Percentiles rank a stretch among this genome's conserved stretches.
Conservation (phyloP, 1,140 invertebrate species). For the Eulimnadia texana region DNA sequence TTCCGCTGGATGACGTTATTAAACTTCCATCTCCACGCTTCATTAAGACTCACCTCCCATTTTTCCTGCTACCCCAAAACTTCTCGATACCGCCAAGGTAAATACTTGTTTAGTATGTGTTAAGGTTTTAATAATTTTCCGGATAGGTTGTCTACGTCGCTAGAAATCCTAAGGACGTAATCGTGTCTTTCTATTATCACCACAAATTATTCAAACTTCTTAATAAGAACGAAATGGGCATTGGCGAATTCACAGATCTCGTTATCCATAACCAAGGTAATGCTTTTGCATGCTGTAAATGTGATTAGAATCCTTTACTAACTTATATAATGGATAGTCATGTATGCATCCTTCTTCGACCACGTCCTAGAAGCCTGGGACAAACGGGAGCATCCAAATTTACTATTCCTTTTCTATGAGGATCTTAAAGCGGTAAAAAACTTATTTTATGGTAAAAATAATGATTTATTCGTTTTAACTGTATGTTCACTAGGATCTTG, state of each 20-base stretch:
- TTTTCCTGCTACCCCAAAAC: slow-evolving; percentile 27
- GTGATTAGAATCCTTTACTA: too few species aligned
- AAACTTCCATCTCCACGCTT: slow-evolving; percentile 33
- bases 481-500: slow-evolving; percentile 45
- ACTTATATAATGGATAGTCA: too few species aligned
- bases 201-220: slow-evolving; percentile 47
- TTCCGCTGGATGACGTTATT: too few species aligned
- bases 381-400: slow-evolving; percentile 24
- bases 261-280: neutral
- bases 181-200: slow-evolving; percentile 84
- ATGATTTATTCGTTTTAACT: slow-evolving; percentile 14
- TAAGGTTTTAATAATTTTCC: too few species aligned
- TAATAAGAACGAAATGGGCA: slow-evolving; percentile 37
- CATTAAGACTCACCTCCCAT: slow-evolving; percentile 33
- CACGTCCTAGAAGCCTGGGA: slow-evolving; percentile 25
- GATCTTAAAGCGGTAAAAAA: slow-evolving; percentile 21
- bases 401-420: slow-evolving; percentile 30
- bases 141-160: slow-evolving; percentile 83
- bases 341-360: slow-evolving; percentile 5
- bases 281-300: slow-evolving; percentile 49
- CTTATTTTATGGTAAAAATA: neutral
- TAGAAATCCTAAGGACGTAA: slow-evolving; percentile 84
- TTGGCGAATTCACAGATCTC: too few species aligned
- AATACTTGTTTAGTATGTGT: neutral
- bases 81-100: slow-evolving; percentile 10